These are phyloP conservation scores for Siderastrea siderea DNA, from an alignment of 92 coral and sea anemone species.

Conservation along the genomic window DNA sequence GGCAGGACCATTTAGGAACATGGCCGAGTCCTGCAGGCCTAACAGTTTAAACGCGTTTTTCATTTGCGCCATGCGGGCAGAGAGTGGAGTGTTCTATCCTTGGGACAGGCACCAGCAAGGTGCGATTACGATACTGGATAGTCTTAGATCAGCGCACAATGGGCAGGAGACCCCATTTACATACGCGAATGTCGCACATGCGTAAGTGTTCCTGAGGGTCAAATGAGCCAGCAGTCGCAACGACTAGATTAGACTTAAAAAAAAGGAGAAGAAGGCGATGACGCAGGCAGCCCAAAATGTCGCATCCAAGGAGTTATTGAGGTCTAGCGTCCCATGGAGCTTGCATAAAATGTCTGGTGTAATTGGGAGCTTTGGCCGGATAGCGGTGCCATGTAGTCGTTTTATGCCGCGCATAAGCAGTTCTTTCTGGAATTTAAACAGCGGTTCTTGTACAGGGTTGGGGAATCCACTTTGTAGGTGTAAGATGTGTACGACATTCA, in stretches of 20 bases:
- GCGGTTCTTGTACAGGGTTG: slow-evolving; percentile 44
- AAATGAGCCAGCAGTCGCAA: slow-evolving; percentile 19
- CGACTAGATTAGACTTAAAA: slow-evolving; percentile 61
- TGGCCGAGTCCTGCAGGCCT: neutral
- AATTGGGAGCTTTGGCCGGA: slow-evolving; percentile 61
- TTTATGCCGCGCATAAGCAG: slow-evolving; percentile 49
- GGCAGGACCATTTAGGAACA: slow-evolving; percentile 6
- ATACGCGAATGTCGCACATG: slow-evolving; percentile 26
- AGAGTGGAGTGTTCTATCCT: slow-evolving; percentile 30
- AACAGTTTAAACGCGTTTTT: slow-evolving; percentile 25
- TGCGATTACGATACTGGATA: slow-evolving; percentile 40
- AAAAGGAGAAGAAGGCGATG: slow-evolving; percentile 61
- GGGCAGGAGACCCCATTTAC: slow-evolving; percentile 48
- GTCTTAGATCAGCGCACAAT: slow-evolving; percentile 56
- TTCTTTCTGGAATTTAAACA: slow-evolving; percentile 36
- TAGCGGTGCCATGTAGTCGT: slow-evolving; percentile 23
- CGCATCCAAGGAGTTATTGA: slow-evolving; percentile 33
- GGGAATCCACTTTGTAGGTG: slow-evolving; percentile 49
- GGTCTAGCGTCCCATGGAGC: slow-evolving; percentile 28
- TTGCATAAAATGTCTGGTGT: slow-evolving; percentile 38
- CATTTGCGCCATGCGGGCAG: slow-evolving; percentile 17
- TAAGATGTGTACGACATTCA: slow-evolving; percentile 55
- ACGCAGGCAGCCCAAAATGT: slow-evolving; percentile 74
- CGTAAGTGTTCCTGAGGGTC: slow-evolving; percentile 32
- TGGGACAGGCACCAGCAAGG: slow-evolving; percentile 53